Evolutionary conservation across 2,113 vertebrate species (phyloP).

Genomic region (Thalassarche chlororhynchos): DNA sequence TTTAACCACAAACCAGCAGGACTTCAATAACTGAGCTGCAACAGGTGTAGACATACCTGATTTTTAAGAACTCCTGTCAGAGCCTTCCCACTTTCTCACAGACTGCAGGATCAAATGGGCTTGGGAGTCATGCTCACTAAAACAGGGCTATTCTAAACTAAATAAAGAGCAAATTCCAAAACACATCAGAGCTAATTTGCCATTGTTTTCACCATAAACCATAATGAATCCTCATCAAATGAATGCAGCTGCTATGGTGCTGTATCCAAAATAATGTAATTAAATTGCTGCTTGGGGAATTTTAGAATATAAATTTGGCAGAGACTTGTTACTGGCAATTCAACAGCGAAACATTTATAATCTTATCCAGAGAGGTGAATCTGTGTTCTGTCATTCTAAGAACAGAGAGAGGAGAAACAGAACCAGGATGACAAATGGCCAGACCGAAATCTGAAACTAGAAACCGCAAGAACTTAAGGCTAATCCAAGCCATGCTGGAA

Average conservation of each 20-base stretch:
- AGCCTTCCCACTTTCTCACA: slow-evolving; percentile 12
- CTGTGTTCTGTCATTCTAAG: slow-evolving; percentile 48
- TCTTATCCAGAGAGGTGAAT: slow-evolving; percentile 43
- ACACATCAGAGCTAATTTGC: slow-evolving; percentile 42
- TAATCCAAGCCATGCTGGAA: slow-evolving; percentile 37
- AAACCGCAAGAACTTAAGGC: not conserved
- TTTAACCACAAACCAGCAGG: not conserved
- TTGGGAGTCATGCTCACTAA: not conserved
- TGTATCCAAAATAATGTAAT: slow-evolving; percentile 65
- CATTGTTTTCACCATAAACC: slow-evolving; percentile 51
- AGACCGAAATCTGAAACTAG: slow-evolving; percentile 38
- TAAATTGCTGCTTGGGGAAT: slow-evolving; percentile 56
- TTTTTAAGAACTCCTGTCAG: not conserved
- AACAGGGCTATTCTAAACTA: not conserved
- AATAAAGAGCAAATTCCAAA: slow-evolving; percentile 48
- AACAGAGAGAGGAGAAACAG: slow-evolving; percentile 46
- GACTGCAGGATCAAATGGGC: slow-evolving; percentile 2
- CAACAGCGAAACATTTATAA: not conserved
- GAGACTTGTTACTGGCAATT: slow-evolving; percentile 14
- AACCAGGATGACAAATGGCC: slow-evolving; percentile 33
- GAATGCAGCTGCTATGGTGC: slow-evolving; percentile 50
- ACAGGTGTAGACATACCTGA: slow-evolving; percentile 17
- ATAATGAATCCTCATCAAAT: slow-evolving; percentile 54
- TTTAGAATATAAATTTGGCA: slow-evolving; percentile 58
- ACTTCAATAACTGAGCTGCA: slow-evolving; percentile 1